Evolutionary conservation across 1,140 invertebrate genomes (phyloP).

Genomic region (Drosophila equinoxialis): DNA sequence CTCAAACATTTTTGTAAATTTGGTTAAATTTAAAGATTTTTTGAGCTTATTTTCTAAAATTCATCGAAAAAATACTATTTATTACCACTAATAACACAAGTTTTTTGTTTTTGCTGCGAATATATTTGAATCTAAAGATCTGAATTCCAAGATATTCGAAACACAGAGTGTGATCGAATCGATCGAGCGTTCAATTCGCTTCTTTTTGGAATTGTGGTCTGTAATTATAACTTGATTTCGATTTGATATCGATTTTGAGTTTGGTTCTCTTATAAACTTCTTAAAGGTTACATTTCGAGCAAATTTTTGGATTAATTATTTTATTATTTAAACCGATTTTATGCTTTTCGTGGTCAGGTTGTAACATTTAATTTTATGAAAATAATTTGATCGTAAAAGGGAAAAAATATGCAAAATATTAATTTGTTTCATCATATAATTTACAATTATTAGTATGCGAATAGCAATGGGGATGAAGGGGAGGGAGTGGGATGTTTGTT

Average conservation of each 20-base stretch:
- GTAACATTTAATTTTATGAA: background rate
- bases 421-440: background rate
- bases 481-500: background rate
- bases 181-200: background rate
- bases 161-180: background rate
- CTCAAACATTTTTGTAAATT: background rate
- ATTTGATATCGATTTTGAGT: background rate
- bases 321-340: background rate
- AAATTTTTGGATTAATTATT: background rate
- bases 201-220: no score
- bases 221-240: background rate
- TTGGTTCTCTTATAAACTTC: background rate
- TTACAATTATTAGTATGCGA: background rate
- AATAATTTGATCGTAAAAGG: background rate
- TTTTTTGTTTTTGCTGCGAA: background rate
- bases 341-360: background rate
- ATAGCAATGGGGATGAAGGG: background rate
- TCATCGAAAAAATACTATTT: background rate
- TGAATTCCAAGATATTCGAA: background rate
- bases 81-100: constrained; percentile 9
- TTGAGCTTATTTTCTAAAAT: background rate
- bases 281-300: background rate
- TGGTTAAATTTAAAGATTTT: background rate
- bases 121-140: background rate
- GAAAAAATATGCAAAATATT: background rate